Evolutionary conservation across 2,113 vertebrate genomes (phyloP).

Genomic region (Nansenia antarctica): DNA sequence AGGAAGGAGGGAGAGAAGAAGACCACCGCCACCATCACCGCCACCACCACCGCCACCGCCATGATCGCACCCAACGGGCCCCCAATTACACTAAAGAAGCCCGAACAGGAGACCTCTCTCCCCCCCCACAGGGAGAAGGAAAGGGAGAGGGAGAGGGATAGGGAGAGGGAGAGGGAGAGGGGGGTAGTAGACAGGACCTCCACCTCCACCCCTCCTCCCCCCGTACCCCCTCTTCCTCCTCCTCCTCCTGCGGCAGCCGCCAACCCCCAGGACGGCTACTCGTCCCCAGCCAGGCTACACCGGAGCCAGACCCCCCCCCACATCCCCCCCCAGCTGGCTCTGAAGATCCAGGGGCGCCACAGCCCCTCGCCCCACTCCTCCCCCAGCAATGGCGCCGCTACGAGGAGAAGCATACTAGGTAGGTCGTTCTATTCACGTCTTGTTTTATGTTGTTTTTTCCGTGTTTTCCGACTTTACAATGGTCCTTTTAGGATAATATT

Average conservation of each 20-base stretch:
- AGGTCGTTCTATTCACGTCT: too few species aligned
- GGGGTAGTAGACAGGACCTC: not conserved
- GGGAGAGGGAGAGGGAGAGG: not conserved
- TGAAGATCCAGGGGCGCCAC: conserved; percentile 81
- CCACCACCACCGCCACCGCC: not conserved
- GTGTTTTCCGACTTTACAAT: too few species aligned
- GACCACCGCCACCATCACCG: conserved; percentile 26
- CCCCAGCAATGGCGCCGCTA: conserved; percentile 69
- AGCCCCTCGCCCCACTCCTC: conserved; percentile 80
- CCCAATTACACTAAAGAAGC: conserved; percentile 34
- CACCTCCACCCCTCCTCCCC: conserved; percentile 4
- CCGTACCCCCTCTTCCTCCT: conserved; percentile 38
- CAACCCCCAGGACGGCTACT: conserved; percentile 77
- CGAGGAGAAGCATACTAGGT: not conserved
- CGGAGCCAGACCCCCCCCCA: conserved; percentile 78
- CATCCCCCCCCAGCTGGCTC: conserved; percentile 67
- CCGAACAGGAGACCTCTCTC: conserved; percentile 61
- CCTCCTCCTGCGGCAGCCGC: conserved; percentile 65
- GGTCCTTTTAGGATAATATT: too few species aligned
- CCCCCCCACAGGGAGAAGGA: conserved; percentile 43
- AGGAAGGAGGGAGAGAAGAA: conserved; percentile 84
- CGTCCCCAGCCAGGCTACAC: conserved; percentile 73
- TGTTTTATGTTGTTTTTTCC: too few species aligned
- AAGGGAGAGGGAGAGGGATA: conserved; percentile 58
- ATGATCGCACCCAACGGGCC: conserved; percentile 4